These are phyloP conservation scores for Oryzias curvinotus DNA, from an alignment of 2,113 vertebrate genomes.

Conservation along the genomic window DNA sequence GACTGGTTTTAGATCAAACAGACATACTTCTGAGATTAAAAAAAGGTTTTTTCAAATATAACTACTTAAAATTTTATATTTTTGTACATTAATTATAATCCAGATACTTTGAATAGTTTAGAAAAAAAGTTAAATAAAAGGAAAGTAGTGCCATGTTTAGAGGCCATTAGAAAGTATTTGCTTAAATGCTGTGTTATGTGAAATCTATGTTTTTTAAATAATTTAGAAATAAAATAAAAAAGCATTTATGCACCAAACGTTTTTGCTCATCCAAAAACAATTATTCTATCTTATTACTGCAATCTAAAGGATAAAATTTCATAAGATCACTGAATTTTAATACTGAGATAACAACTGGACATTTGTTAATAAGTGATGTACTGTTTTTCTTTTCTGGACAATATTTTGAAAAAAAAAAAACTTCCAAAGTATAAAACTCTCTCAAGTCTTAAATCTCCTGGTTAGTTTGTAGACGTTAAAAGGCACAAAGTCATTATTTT, in stretches of 20 bases:
- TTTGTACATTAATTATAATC: background rate
- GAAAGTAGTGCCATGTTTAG: too few relatives aligned
- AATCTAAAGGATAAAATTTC: background rate
- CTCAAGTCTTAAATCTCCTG: conserved; percentile 5
- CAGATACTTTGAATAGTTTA: too few relatives aligned
- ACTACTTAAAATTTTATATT: background rate
- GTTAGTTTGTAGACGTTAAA: conserved; percentile 57
- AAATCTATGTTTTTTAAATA: too few relatives aligned
- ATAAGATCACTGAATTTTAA: conserved; percentile 2
- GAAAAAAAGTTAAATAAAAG: too few relatives aligned
- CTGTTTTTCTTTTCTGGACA: background rate
- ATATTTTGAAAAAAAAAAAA: too few relatives aligned
- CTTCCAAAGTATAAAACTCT: too few relatives aligned
- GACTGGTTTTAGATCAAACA: background rate
- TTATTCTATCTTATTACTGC: background rate
- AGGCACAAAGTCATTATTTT: conserved; percentile 19
- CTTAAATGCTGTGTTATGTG: too few relatives aligned
- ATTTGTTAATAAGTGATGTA: conserved; percentile 3
- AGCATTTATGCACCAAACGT: too few relatives aligned
- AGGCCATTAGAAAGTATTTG: too few relatives aligned
- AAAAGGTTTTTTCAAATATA: background rate
- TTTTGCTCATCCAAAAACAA: too few relatives aligned
- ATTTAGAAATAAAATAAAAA: too few relatives aligned
- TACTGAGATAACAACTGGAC: conserved; percentile 14
- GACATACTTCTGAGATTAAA: background rate